phyloP scores from a whole-genome alignment of 2,888 invertebrate species.

The Acleris sparsana region DNA sequence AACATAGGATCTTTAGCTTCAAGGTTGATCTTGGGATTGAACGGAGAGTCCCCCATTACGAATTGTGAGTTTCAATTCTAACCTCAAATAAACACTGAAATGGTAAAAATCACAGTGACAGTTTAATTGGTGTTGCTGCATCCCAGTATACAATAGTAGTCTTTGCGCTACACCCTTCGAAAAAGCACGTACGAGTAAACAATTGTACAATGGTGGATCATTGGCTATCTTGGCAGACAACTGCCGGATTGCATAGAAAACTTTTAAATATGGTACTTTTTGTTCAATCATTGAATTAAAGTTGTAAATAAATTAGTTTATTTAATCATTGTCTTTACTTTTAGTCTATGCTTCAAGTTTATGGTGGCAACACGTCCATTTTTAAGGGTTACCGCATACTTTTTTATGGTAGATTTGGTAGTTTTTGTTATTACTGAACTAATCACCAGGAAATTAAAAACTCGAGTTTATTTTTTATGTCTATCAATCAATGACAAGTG shows the following conservation, averaged over 20 bases:
- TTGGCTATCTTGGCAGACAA: too few species aligned
- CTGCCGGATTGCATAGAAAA: too few species aligned
- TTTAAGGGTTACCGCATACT: neutral
- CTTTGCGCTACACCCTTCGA: neutral
- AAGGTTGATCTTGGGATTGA: slow-evolving; percentile 66
- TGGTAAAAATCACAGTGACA: slow-evolving; percentile 34
- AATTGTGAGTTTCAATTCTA: slow-evolving; percentile 48
- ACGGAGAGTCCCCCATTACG: slow-evolving; percentile 74
- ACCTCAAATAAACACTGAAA: slow-evolving; percentile 53
- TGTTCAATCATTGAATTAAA: too few species aligned
- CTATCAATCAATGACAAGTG: too few species aligned
- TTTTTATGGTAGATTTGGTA: slow-evolving; percentile 9
- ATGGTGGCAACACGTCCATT: neutral
- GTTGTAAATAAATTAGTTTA: too few species aligned
- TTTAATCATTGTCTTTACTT: too few species aligned
- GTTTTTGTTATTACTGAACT: neutral
- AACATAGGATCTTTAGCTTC: slow-evolving; percentile 67
- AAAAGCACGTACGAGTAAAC: neutral
- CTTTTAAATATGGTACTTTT: too few species aligned
- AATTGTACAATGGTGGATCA: neutral
- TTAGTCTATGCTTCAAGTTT: too few species aligned
- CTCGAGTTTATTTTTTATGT: neutral
- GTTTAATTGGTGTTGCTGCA: slow-evolving; percentile 22
- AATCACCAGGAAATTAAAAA: neutral
- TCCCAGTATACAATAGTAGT: too few species aligned